Evolutionary conservation across 2,797 vertebrate genomes (phyloP), one percentile per base, ranked within the genome.

Genomic region (Bradypodion pumilum): DNA sequence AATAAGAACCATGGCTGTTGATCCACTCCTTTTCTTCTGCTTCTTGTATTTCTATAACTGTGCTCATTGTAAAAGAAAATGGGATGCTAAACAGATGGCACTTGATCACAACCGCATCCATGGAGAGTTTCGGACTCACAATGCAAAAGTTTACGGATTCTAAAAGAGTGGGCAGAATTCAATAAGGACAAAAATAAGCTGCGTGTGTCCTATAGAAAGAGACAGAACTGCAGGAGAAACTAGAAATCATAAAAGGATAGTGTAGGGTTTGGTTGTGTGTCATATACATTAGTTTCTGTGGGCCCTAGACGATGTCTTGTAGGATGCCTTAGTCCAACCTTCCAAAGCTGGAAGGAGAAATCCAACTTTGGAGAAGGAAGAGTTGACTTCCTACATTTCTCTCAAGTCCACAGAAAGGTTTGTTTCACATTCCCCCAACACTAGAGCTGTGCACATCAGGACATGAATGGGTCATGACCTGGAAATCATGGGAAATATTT

Each of bases 41-140:
- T 78, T 86, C 7, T 82, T 72, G 88, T 76, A n/a, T 82, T 92
- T 89, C 74, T 77, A 80, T 90, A 91, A 21, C 25, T 74, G 78
- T 84, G 37, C 80, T 78, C 56, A 83, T 90, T 40, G 40, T 69
- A 37, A 84, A 86, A 66, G 86, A 89, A 74, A 89, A 87, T 85
- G 0, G 0, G 81, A 52, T 81, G 52, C 80, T 32, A n/a, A 6
- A 44, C 89, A 81, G 82, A 85, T 84, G 83, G 46, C 70, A 7
- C 85, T 84, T 89, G 32, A 82, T 85, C 70, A 70, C 90, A 44
- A 59, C 27, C 37, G 81, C 59, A 62, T 81, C 83, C n/a, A 69
- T 68, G 83, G 37, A 73, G 68, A 60, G 42, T 77, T 44, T 82
- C 84, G 35, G 81, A 82, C 85, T 88, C 79, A 65, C 37, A 83